phyloP scores from a whole-genome alignment of 2,797 vertebrate genomes.

The Gymnopithys bicolor region DNA sequence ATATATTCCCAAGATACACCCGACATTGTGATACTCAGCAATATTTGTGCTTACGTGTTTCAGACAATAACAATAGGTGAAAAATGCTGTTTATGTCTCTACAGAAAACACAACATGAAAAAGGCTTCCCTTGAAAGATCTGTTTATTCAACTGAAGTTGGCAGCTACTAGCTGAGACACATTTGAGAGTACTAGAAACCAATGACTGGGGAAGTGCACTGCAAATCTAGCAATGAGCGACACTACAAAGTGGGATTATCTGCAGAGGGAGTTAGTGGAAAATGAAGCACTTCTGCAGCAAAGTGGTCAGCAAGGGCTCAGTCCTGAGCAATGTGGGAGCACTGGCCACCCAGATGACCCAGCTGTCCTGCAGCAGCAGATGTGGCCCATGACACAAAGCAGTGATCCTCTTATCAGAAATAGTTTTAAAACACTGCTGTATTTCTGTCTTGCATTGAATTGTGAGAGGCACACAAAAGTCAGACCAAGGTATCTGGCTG shows the following conservation, averaged over 20 bases:
- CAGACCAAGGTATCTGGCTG: not conserved
- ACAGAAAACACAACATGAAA: conserved; percentile 31
- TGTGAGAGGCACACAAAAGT: not conserved
- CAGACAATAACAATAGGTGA: not conserved
- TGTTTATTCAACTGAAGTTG: conserved; percentile 37
- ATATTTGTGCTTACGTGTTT: conserved; percentile 1
- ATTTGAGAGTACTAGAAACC: conserved; percentile 31
- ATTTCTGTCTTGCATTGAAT: not conserved
- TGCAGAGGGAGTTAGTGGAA: not conserved
- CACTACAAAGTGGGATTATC: not conserved
- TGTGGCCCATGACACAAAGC: not conserved
- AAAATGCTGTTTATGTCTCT: conserved; percentile 51
- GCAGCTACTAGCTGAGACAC: conserved; percentile 19
- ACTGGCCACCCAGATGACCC: not conserved
- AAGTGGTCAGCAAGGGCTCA: not conserved
- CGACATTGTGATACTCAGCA: not conserved
- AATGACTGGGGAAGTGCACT: not conserved
- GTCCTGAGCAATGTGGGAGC: not conserved
- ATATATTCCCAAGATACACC: not conserved
- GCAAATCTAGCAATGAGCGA: not conserved
- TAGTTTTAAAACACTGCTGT: not conserved
- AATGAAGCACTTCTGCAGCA: not conserved
- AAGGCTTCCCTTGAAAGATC: conserved; percentile 45
- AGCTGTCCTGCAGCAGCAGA: not conserved
- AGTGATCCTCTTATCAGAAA: not conserved